Conservation (phyloP, 2,113 vertebrate genomes). For the Passer montanus region DNA sequence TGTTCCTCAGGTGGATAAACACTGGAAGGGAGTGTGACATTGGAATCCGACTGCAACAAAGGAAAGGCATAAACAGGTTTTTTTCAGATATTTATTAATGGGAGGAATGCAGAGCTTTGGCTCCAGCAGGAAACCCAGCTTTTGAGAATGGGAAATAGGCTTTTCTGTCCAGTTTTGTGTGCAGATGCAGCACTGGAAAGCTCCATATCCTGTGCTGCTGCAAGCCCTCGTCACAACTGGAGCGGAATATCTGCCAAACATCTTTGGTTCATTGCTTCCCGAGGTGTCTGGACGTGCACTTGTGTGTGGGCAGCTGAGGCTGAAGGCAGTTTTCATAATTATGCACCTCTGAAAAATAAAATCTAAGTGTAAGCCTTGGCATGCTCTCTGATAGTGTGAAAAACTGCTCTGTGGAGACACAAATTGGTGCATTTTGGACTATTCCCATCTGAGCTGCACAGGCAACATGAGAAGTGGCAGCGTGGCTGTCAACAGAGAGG, state of each 20-base stretch:
- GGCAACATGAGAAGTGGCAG: constrained; percentile 42
- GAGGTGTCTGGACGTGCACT: background rate
- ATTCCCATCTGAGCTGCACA: constrained; percentile 31
- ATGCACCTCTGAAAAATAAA: constrained; percentile 20
- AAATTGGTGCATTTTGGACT: background rate
- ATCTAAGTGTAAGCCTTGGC: background rate
- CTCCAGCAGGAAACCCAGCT: constrained; percentile 19
- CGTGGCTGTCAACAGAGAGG: constrained; percentile 58
- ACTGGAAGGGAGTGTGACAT: background rate
- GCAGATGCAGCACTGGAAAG: background rate
- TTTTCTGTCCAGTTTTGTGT: background rate
- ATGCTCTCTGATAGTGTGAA: constrained; percentile 19
- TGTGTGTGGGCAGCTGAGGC: background rate
- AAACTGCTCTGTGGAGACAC: constrained; percentile 7
- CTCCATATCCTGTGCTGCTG: background rate
- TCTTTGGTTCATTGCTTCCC: background rate
- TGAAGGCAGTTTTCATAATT: background rate
- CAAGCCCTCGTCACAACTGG: background rate
- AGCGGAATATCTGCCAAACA: background rate
- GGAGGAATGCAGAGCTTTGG: rapidly evolving
- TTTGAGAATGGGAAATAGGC: background rate
- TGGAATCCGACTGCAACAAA: background rate
- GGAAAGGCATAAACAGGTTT: background rate
- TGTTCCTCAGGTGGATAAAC: background rate
- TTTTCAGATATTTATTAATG: background rate